Conservation (phyloP, 2,797 vertebrate genomes). For the Pseudochirops corinnae region DNA sequence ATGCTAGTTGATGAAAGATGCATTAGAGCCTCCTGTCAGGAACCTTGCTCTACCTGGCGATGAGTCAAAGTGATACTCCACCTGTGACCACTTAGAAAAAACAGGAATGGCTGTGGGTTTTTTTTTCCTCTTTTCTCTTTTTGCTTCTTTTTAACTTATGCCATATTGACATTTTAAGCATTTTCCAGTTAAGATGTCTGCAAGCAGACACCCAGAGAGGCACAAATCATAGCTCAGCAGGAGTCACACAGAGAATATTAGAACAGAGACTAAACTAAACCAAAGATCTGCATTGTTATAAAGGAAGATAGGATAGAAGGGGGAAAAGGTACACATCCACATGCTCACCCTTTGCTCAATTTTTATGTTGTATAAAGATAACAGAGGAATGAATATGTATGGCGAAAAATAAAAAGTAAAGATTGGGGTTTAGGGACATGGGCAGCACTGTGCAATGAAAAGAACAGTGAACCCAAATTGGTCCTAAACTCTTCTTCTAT, state of each 20-base stretch:
- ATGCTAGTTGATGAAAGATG: slow-evolving; percentile 69
- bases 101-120: slow-evolving; percentile 9
- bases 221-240: slow-evolving; percentile 49
- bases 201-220: slow-evolving; percentile 49
- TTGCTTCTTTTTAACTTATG: slow-evolving; percentile 63
- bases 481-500: neutral
- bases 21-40: slow-evolving; percentile 66
- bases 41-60: slow-evolving; percentile 51
- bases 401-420: slow-evolving; percentile 47
- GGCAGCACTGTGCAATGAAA: neutral
- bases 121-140: neutral
- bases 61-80: slow-evolving; percentile 70
- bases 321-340: neutral
- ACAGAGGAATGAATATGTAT: slow-evolving; percentile 74
- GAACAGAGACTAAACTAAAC: slow-evolving; percentile 47
- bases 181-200: slow-evolving; percentile 63
- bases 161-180: slow-evolving; percentile 61
- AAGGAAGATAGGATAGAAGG: slow-evolving; percentile 52
- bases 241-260: slow-evolving; percentile 50
- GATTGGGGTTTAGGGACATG: slow-evolving; percentile 57
- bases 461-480: neutral
- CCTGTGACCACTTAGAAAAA: slow-evolving; percentile 73
- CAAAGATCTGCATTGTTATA: neutral
- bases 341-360: neutral
- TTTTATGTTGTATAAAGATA: slow-evolving; percentile 67